Evolutionary conservation across 1,140 invertebrate species (phyloP).

Genomic region (Scaptomyza pallida): DNA sequence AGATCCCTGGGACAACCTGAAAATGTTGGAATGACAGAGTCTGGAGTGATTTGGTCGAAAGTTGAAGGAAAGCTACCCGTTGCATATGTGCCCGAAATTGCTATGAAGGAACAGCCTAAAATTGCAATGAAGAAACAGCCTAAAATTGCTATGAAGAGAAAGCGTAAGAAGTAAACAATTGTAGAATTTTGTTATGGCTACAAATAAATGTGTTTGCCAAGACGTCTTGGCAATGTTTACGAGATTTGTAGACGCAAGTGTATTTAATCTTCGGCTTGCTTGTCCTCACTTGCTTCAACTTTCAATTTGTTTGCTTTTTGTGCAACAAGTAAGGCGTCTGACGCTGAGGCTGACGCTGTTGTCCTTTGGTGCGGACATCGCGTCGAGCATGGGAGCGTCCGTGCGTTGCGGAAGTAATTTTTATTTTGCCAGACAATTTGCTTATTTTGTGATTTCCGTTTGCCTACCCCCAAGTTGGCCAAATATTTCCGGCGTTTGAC

Average conservation of each 20-base stretch:
- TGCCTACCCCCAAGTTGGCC: conserved; percentile 35
- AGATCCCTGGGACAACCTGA: too few relatives aligned
- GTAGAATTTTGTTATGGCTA: too few relatives aligned
- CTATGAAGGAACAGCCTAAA: too few relatives aligned
- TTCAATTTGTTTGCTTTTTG: conserved; percentile 7
- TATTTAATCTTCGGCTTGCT: neutral
- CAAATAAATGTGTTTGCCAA: too few relatives aligned
- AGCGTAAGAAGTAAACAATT: too few relatives aligned
- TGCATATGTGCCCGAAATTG: too few relatives aligned
- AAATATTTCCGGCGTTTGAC: conserved; percentile 77
- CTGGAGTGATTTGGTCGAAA: too few relatives aligned
- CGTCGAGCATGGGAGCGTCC: conserved; percentile 23
- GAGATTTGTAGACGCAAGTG: neutral
- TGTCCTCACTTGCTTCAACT: neutral
- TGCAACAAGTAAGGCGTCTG: conserved; percentile 56
- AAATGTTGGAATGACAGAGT: too few relatives aligned
- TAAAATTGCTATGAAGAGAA: too few relatives aligned
- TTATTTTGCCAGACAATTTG: conserved; percentile 84
- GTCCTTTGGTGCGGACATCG: conserved; percentile 28
- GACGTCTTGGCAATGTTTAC: too few relatives aligned
- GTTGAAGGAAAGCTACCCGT: too few relatives aligned
- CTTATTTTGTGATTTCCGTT: conserved; percentile 84
- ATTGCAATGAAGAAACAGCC: too few relatives aligned
- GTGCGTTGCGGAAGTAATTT: conserved; percentile 81
- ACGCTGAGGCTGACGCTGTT: conserved; percentile 1